phyloP scores from a whole-genome alignment of 2,113 vertebrate genomes.

The Actenoides hombroni region DNA sequence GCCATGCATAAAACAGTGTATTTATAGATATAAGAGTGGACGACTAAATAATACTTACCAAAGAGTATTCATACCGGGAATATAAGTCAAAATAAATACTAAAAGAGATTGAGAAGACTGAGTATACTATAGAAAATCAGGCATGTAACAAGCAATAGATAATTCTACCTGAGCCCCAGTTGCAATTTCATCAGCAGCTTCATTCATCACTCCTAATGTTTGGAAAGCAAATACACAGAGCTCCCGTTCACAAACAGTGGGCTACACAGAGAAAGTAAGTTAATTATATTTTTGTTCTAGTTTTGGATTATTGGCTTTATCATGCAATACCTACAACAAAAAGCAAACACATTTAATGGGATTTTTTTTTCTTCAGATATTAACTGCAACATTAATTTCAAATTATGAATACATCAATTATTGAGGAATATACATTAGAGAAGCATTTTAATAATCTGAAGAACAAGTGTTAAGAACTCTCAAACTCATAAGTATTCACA shows the following conservation, averaged over 20 bases:
- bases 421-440: not conserved
- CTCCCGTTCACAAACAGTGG: slow-evolving; percentile 89
- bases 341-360: not conserved
- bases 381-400: not conserved
- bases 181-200: slow-evolving; percentile 91
- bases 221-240: slow-evolving; percentile 93
- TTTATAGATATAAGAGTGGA: not conserved
- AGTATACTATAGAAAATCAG: not conserved
- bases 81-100: not conserved
- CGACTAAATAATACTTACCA: not conserved
- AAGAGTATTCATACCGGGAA: not conserved
- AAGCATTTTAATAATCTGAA: not conserved
- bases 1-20: not conserved
- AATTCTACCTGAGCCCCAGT: slow-evolving; percentile 88
- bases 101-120: not conserved
- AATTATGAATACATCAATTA: not conserved
- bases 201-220: slow-evolving; percentile 91
- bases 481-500: not conserved
- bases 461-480: not conserved
- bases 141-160: not conserved
- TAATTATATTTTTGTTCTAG: not conserved
- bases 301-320: not conserved
- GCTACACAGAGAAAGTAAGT: slow-evolving; percentile 66
- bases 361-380: not conserved
- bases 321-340: not conserved